Percentiles rank a stretch among this genome's conserved stretches.
Evolutionary conservation across 2,113 vertebrate genomes (phyloP).

Genomic region (Panurus biarmicus): DNA sequence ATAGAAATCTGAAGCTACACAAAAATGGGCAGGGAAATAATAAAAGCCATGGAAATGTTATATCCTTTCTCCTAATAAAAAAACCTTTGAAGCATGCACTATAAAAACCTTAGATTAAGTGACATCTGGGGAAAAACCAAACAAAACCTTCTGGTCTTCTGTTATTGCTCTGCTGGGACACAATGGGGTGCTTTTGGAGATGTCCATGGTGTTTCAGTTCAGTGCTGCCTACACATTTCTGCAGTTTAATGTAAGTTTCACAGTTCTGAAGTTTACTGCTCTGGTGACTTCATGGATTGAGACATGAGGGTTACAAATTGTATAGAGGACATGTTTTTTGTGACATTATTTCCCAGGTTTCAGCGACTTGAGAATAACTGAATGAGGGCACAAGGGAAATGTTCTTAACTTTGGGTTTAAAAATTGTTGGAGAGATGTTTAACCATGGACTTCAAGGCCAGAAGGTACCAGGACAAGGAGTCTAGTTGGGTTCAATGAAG

Average conservation of each 20-base stretch:
- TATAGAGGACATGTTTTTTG: background rate
- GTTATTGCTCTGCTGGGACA: background rate
- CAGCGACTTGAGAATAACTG: background rate
- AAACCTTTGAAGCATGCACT: background rate
- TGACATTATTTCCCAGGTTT: background rate
- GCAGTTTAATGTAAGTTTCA: background rate
- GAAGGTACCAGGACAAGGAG: background rate
- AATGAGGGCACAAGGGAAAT: background rate
- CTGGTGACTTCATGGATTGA: background rate
- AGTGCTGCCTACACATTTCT: background rate
- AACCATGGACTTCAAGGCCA: background rate
- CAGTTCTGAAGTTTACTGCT: background rate
- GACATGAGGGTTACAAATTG: background rate
- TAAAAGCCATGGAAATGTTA: background rate
- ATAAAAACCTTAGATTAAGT: background rate
- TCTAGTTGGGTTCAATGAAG: background rate
- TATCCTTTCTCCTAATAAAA: background rate
- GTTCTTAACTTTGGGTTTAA: background rate
- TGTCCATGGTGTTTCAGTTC: background rate
- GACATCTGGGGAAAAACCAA: rapidly evolving
- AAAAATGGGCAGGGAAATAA: background rate
- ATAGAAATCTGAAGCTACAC: background rate
- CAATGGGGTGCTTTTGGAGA: background rate
- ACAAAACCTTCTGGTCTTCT: background rate
- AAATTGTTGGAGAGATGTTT: background rate